Percentiles rank a stretch among this genome's conserved stretches.
Evolutionary conservation across 2,797 vertebrate genomes (phyloP).

Genomic region (Psittacula derbiana): DNA sequence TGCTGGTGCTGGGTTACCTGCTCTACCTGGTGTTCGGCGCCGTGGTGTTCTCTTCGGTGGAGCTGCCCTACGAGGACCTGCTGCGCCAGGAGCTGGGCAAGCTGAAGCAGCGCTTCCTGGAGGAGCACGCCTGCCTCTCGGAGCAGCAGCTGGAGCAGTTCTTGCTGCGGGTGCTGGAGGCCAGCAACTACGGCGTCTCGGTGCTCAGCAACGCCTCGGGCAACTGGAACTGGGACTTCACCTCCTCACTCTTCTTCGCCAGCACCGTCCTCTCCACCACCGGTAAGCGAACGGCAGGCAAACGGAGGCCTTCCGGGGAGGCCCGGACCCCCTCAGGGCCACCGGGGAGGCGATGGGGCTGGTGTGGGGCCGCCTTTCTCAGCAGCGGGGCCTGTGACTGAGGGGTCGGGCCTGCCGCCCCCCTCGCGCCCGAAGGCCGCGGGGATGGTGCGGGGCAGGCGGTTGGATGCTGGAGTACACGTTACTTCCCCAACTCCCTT

Average conservation of each 20-base stretch:
- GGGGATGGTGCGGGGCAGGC: background rate
- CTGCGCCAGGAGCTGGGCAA: constrained; percentile 88
- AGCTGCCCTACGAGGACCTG: constrained; percentile 91
- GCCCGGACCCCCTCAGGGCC: background rate
- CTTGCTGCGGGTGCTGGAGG: constrained; percentile 87
- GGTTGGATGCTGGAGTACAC: background rate
- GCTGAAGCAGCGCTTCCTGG: constrained; percentile 87
- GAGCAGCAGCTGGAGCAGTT: constrained; percentile 90
- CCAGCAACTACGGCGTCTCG: constrained; percentile 95
- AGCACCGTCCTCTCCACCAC: constrained; percentile 97
- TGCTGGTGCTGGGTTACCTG: constrained; percentile 87
- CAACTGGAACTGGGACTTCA: constrained; percentile 99
- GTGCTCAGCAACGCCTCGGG: constrained; percentile 90
- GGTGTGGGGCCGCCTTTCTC: background rate
- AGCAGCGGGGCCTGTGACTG: background rate
- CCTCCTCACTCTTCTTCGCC: constrained; percentile 93
- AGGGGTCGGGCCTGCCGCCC: background rate
- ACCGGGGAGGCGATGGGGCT: background rate
- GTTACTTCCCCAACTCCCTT: background rate
- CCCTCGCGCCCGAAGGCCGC: background rate
- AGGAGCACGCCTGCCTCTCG: constrained; percentile 87
- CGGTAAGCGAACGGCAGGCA: constrained; percentile 74
- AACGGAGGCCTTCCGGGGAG: constrained; percentile 22
- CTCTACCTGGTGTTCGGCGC: constrained; percentile 93
- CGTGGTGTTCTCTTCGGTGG: constrained; percentile 92